Evolutionary conservation across 2,888 invertebrate genomes (phyloP).

Genomic region (Zootermopsis nevadensis): DNA sequence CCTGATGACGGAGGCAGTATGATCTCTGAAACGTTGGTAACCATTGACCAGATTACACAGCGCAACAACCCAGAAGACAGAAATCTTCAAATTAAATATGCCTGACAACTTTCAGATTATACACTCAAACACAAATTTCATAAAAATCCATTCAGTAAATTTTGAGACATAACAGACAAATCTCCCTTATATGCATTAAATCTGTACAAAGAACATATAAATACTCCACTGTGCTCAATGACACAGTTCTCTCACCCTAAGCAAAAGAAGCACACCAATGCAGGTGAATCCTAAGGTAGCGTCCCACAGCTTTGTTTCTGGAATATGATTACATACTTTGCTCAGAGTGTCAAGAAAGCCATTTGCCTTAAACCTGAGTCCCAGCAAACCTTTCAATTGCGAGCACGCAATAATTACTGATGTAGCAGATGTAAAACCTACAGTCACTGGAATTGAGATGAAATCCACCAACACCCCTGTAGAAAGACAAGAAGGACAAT

Average conservation of each 20-base stretch:
- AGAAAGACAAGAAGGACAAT: conserved; percentile 3
- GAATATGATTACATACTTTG: conserved; percentile 76
- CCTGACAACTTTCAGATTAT: no score
- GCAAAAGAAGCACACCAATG: conserved; percentile 76
- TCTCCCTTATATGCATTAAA: no score
- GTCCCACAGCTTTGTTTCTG: conserved; percentile 76
- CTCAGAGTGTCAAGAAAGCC: conserved; percentile 81
- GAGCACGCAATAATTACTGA: conserved; percentile 90
- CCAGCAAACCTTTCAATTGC: conserved; percentile 81
- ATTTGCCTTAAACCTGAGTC: conserved; percentile 77
- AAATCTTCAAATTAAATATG: no score
- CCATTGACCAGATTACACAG: no score
- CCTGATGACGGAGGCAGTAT: no score
- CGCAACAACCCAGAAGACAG: no score
- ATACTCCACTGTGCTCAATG: no score
- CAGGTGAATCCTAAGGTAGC: conserved; percentile 77
- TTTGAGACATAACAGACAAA: no score
- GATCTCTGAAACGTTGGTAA: no score
- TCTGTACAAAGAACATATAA: no score
- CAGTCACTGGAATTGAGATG: conserved; percentile 89
- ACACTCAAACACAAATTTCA: no score
- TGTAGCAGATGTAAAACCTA: conserved; percentile 91
- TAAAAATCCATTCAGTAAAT: no score
- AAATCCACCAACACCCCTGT: conserved; percentile 90
- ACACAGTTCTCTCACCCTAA: conserved; percentile 74